Evolutionary conservation across 2,113 vertebrate genomes (phyloP).

Genomic region (Cricetomys ansorgei): DNA sequence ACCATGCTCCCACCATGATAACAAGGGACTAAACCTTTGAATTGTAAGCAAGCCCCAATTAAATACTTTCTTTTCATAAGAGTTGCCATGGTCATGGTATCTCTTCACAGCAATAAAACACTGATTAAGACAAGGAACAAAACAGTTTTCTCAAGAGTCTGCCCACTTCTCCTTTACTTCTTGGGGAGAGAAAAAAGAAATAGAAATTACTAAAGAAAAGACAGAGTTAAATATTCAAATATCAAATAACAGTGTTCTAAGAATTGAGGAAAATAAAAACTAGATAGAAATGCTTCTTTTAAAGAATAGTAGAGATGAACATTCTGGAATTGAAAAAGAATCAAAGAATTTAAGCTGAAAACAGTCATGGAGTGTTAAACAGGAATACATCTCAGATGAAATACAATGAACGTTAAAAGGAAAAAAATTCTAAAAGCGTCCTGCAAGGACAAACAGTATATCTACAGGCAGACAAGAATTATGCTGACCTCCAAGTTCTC

Average conservation of each 20-base stretch:
- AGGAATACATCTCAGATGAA: neutral
- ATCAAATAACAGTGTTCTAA: neutral
- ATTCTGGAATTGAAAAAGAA: constrained; percentile 32
- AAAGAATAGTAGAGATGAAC: neutral
- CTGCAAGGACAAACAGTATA: neutral
- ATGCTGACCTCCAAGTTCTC: neutral
- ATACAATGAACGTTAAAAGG: constrained; percentile 9
- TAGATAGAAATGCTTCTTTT: neutral
- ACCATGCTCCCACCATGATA: neutral
- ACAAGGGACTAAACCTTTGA: neutral
- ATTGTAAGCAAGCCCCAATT: neutral
- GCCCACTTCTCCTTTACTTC: neutral
- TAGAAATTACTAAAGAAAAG: neutral
- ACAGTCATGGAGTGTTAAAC: neutral
- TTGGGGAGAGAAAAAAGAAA: neutral
- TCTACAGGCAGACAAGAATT: constrained; percentile 55
- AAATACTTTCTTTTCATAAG: neutral
- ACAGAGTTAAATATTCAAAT: constrained; percentile 18
- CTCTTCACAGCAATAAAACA: neutral
- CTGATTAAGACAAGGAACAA: neutral
- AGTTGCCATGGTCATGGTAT: neutral
- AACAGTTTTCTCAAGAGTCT: neutral
- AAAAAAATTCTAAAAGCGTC: constrained; percentile 38
- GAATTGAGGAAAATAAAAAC: constrained; percentile 5
- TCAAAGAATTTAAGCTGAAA: constrained; percentile 23